Evolutionary conservation across 2,113 vertebrate species (phyloP).

Genomic region (Burhinus oedicnemus): DNA sequence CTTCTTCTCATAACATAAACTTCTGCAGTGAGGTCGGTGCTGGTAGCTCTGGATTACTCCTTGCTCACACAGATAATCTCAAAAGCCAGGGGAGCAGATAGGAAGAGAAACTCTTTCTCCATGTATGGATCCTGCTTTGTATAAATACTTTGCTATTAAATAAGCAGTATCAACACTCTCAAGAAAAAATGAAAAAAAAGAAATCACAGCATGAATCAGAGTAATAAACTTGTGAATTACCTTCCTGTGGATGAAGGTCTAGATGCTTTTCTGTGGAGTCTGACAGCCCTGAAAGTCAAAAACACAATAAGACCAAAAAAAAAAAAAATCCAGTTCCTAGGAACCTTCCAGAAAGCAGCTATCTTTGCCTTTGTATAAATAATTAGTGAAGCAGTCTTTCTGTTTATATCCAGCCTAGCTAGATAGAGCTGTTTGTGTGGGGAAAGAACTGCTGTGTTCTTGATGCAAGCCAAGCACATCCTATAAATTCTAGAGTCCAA

Average conservation of each 20-base stretch:
- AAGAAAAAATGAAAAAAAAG: background rate
- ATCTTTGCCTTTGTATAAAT: constrained; percentile 61
- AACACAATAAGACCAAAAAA: background rate
- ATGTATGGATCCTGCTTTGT: background rate
- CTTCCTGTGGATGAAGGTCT: background rate
- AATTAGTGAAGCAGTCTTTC: constrained; percentile 43
- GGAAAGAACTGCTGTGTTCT: constrained; percentile 66
- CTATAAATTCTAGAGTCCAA: constrained; percentile 72
- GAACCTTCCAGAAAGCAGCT: constrained; percentile 27
- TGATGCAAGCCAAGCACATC: constrained; percentile 61
- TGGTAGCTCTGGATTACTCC: background rate
- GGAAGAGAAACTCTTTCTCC: background rate
- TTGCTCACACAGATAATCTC: background rate
- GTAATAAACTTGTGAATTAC: background rate
- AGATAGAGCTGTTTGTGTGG: constrained; percentile 53
- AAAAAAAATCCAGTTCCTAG: background rate
- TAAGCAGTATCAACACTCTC: background rate
- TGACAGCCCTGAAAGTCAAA: constrained; percentile 36
- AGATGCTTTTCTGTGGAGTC: background rate
- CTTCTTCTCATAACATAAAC: background rate
- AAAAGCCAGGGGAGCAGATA: background rate
- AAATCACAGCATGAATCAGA: background rate
- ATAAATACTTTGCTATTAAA: background rate
- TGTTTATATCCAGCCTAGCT: constrained; percentile 54
- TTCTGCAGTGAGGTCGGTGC: background rate